Evolutionary conservation across 1,140 invertebrate genomes (phyloP).

Genomic region (Calycopis cecrops): DNA sequence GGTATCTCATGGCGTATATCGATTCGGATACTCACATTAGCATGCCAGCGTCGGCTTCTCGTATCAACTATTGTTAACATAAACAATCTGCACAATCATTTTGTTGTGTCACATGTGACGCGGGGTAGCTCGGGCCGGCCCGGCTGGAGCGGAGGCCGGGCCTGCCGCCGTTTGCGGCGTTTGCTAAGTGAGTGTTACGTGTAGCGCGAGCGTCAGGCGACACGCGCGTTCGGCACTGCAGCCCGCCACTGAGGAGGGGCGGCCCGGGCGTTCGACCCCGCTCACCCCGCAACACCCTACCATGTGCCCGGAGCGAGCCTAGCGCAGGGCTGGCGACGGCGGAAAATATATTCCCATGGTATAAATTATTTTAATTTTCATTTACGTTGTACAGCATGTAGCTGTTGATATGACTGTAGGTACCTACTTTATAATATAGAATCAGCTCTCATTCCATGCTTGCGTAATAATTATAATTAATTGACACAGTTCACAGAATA

Average conservation of each 20-base stretch:
- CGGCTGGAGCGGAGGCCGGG: conserved; percentile 52
- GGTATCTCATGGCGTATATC: conserved; percentile 30
- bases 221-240: conserved; percentile 69
- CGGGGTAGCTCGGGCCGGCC: conserved; percentile 50
- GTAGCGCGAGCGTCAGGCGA: conserved; percentile 63
- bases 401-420: too few species aligned
- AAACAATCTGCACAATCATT: conserved; percentile 61
- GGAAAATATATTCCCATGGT: conserved; percentile 27
- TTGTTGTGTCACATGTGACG: conserved; percentile 52
- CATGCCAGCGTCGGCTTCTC: conserved; percentile 62
- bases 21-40: conserved; percentile 66
- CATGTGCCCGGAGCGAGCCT: conserved; percentile 61
- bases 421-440: too few species aligned
- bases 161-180: conserved; percentile 60
- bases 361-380: too few species aligned
- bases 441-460: too few species aligned
- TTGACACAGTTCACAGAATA: too few species aligned
- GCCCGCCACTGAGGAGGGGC: conserved; percentile 69
- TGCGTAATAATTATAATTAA: too few species aligned
- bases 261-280: conserved; percentile 51
- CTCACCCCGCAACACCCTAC: conserved; percentile 39
- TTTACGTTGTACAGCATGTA: too few species aligned
- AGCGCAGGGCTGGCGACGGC: conserved; percentile 63
- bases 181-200: conserved; percentile 61
- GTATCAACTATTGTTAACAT: conserved; percentile 66